Evolutionary conservation across 1,140 invertebrate species (phyloP).

Genomic region (Xylocopa sonorina): DNA sequence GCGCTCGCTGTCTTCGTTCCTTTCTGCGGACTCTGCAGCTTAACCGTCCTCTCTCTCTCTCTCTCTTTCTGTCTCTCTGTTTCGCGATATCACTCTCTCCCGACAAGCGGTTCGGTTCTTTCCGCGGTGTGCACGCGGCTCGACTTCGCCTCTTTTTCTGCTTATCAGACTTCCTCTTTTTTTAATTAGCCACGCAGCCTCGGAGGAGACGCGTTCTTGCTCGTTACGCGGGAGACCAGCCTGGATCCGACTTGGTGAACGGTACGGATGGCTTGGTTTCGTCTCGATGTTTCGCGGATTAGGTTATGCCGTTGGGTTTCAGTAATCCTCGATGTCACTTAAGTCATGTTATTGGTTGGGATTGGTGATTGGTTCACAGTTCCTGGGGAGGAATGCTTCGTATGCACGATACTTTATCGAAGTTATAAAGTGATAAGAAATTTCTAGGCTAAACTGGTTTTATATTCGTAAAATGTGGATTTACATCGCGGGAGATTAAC

Average conservation of each 20-base stretch:
- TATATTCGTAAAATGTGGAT: too few relatives aligned
- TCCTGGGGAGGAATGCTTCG: too few relatives aligned
- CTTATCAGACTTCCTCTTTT: constrained; percentile 39
- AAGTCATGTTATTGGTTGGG: too few relatives aligned
- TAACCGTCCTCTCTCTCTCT: background rate
- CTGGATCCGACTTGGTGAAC: background rate
- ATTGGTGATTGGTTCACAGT: too few relatives aligned
- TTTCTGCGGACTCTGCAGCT: background rate
- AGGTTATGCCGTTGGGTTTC: too few relatives aligned
- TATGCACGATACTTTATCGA: too few relatives aligned
- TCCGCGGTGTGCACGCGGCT: background rate
- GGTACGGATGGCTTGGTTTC: too few relatives aligned
- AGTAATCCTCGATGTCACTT: too few relatives aligned
- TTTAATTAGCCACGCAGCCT: constrained; percentile 28
- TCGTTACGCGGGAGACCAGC: background rate
- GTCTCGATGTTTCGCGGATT: too few relatives aligned
- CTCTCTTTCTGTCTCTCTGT: background rate
- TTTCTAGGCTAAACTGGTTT: background rate
- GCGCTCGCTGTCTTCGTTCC: background rate
- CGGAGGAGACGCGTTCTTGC: constrained; percentile 8
- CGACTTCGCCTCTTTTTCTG: constrained; percentile 26
- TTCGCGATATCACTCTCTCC: constrained; percentile 1
- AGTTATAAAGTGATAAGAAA: background rate
- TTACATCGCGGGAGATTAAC: background rate
- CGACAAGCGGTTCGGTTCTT: constrained; percentile 5